Base-by-base conservation (phyloP, 2,113 vertebrate genomes). In the Takifugu bimaculatus region DNA sequence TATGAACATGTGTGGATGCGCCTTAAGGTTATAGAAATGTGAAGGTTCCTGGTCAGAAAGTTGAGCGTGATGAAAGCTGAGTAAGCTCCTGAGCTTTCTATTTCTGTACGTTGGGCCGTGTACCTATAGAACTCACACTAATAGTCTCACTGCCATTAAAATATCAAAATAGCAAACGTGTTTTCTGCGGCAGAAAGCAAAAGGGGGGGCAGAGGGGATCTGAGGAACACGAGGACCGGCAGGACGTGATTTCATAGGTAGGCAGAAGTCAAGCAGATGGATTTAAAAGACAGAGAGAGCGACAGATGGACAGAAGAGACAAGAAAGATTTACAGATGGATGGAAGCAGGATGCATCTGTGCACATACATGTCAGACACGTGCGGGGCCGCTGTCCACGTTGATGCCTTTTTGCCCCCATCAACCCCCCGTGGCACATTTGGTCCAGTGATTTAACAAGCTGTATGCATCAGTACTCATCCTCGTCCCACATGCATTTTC, bases 51-150 rank as follows among this genome's bases (percentile, higher is more conserved):
- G 77, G 83, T 87, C 83, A 80, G 76, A 76, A 80, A 70, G 68
- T 75, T 79, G 60, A 56, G 47, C 47, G 63, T 67, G 75, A 71
- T 83, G 81, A 80, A 74, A 73, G 82, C 82, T 86, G 82, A 81
- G 66, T 86, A 82, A 86, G 86, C 83, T 63, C 79, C 79, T 79
- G 66, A 70, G 68, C 78, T 76, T 79, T 83, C 85, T 81, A 78
- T 86, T 84, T 81, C 74, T 68, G 83, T 74, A 63, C 66, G 54
- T 84, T 80, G 73, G 78, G 75, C 74, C 76, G 80, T 86, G 74
- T 75, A 76, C 80, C 77, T 79, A 74, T 79, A 68, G 25, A 55
- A 55, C 70, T 61, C 63, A 25, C 65, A 56, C 63, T 80, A 74
- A 78, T 75, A 80, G 65, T 73, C 78, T 71, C 71, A 27, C 62